Evolutionary conservation across 1,140 invertebrate species (phyloP).

Genomic region (Drosophila lacteicornis): DNA sequence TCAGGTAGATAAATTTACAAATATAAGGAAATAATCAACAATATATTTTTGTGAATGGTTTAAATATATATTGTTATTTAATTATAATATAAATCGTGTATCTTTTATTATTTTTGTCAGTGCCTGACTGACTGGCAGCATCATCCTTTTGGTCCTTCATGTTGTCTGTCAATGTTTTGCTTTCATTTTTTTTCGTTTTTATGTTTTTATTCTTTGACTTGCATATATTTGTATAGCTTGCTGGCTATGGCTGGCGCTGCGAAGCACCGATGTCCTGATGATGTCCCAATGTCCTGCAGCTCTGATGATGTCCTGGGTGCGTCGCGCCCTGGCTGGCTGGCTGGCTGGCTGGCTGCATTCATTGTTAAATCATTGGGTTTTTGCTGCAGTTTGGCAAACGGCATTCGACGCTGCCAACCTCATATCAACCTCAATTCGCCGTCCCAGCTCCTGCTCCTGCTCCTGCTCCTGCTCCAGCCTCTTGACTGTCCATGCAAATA

Average conservation of each 20-base stretch:
- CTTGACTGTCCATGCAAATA: conserved; percentile 73
- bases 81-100: no score
- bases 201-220: conserved; percentile 45
- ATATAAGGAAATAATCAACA: neutral
- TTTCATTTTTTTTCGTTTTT: conserved; percentile 59
- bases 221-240: conserved; percentile 71
- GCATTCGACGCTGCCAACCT: conserved; percentile 50
- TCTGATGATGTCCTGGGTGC: conserved; percentile 31
- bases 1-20: no score
- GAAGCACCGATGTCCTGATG: conserved; percentile 25
- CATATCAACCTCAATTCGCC: conserved; percentile 76
- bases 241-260: conserved; percentile 28
- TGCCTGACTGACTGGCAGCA: conserved; percentile 22
- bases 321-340: conserved; percentile 34
- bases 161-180: conserved; percentile 82
- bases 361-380: conserved; percentile 83
- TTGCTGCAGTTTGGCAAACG: conserved; percentile 78
- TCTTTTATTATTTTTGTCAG: neutral
- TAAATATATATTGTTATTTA: no score
- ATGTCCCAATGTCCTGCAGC: conserved; percentile 42
- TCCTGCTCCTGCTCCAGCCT: conserved; percentile 27
- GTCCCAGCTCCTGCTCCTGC: conserved; percentile 24
- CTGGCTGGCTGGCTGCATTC: conserved; percentile 60
- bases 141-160: conserved; percentile 48
- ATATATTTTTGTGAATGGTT: neutral